Base-by-base conservation (phyloP, 1,140 invertebrate species). In the Drosophila truncata region DNA sequence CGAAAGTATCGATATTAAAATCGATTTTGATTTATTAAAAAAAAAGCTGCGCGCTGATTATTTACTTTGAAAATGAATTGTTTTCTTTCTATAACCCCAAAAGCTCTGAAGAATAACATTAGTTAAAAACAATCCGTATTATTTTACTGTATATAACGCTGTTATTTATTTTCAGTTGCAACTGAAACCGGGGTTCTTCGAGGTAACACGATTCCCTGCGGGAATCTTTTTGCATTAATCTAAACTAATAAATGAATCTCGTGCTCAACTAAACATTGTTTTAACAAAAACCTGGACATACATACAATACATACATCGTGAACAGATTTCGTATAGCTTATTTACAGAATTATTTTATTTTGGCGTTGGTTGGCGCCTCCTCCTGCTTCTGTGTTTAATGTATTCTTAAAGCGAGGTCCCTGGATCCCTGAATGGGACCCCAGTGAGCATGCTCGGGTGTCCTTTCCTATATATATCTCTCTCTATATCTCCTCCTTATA, bases 91-190 rank as follows among this genome's bases (percentile, higher is more conserved):
- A 1, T 11, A 0, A 2, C 11, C 11, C 13, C 4, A 16, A 2
- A 2, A 37, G 7, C 6, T 20, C 6, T 13, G 5, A 18, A 20
- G 4, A 20, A 44, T 39, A 41, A 41, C 39, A 4, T 42, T 25
- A 1, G 20, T 25, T 25, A 25, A 27, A 50, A 16, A 7, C n/a
- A 18, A 13, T 18, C 11, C 0, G 7, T 2, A 0, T 16, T 7
- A 3, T 42, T 18, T 16, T 33, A 70, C 46, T 70, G 49, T 33
- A 39, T 47, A 33, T 39, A 70, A 47, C 67, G 27, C 16, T 41
- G 42, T 70, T 71, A 59, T 71, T 72, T 72, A 72, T 72, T 71
- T 72, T 72, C 52, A 72, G 69, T 50, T 18, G 23, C 18, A 37
- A 72, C 69, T 60, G 69, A 72, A 60, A 72, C 35, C 52, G 33